phyloP scores from a whole-genome alignment of 64 coral and sea anemone species.

The Orbicella faveolata region DNA sequence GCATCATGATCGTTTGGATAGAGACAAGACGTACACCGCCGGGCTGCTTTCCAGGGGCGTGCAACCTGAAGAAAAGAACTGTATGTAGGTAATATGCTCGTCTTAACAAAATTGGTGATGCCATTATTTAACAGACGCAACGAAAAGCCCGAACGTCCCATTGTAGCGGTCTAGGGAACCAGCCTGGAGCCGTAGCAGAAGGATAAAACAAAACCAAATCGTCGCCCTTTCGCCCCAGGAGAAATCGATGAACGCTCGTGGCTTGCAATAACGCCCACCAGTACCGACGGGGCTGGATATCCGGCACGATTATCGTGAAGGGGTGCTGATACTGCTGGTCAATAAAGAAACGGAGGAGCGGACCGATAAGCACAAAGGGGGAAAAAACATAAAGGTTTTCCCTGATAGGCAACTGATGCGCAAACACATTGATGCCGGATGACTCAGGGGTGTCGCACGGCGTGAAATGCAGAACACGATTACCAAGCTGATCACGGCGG shows the following conservation, averaged over 20 bases:
- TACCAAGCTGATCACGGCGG: background rate
- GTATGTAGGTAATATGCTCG: too few relatives aligned
- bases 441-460: background rate
- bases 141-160: slow-evolving; percentile 31
- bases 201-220: background rate
- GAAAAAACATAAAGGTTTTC: slow-evolving; percentile 61
- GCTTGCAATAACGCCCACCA: slow-evolving; percentile 23
- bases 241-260: background rate
- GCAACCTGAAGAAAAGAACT: background rate
- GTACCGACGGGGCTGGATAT: slow-evolving; percentile 1
- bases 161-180: background rate
- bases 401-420: background rate
- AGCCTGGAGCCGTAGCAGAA: background rate
- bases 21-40: background rate
- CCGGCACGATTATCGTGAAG: slow-evolving; percentile 2
- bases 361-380: slow-evolving; percentile 41
- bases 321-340: background rate
- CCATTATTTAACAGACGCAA: background rate
- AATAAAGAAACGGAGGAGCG: background rate
- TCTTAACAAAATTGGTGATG: too few relatives aligned
- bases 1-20: slow-evolving; percentile 25
- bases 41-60: background rate
- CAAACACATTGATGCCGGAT: slow-evolving; percentile 27
- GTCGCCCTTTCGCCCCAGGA: background rate
- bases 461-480: too few relatives aligned